phyloP scores from a whole-genome alignment of 2,888 invertebrate species.

The Lochmaea crataegi region DNA sequence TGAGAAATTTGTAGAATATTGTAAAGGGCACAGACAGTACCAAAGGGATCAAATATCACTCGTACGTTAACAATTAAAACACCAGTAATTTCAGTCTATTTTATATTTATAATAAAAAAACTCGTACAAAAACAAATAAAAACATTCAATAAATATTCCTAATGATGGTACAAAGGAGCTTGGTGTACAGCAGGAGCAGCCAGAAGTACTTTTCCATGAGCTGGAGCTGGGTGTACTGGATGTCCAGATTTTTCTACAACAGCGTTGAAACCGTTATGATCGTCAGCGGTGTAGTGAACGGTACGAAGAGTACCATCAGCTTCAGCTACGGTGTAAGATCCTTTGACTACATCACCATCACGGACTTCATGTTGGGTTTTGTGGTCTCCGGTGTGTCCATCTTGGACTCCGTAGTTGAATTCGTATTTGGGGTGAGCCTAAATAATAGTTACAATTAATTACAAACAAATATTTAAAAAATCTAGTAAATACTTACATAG shows the following conservation, averaged over 20 bases:
- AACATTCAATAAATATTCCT: conserved; percentile 13
- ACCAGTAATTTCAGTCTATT: neutral
- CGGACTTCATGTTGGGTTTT: conserved; percentile 67
- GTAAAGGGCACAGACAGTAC: too few relatives aligned
- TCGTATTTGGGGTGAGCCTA: conserved; percentile 57
- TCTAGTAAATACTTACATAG: conserved; percentile 26
- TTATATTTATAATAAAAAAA: conserved; percentile 5
- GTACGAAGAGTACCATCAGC: conserved; percentile 72
- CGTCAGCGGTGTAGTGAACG: conserved; percentile 73
- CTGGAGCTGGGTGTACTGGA: conserved; percentile 46
- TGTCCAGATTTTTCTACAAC: conserved; percentile 47
- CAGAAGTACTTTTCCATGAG: conserved; percentile 33
- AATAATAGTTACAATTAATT: neutral
- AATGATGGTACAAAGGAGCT: conserved; percentile 42
- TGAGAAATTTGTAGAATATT: too few relatives aligned
- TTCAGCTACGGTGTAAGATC: conserved; percentile 72
- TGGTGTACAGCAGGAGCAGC: conserved; percentile 32
- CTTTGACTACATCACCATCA: conserved; percentile 71
- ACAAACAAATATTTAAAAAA: too few relatives aligned
- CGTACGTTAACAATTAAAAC: neutral
- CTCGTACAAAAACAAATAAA: neutral
- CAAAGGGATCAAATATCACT: too few relatives aligned
- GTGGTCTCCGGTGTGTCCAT: conserved; percentile 70
- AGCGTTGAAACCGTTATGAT: conserved; percentile 71
- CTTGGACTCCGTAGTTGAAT: conserved; percentile 68